Base-by-base conservation (phyloP, 2,888 invertebrate genomes). In the Agapetus fuscipes region DNA sequence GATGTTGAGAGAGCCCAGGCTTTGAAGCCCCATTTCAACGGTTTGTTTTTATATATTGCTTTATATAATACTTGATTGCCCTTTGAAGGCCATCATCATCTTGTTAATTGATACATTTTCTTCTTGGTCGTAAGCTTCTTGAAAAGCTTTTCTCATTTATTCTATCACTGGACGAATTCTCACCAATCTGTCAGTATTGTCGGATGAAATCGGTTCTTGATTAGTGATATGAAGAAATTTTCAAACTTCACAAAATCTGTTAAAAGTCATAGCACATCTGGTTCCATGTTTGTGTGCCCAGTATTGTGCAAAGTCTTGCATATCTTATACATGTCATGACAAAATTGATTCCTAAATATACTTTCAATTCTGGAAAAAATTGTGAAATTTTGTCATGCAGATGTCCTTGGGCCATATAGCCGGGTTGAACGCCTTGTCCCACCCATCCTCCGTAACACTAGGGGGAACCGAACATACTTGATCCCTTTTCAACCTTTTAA, bases 81-180 rank as follows among this genome's bases (percentile, higher is more conserved):
- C 54, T 42, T 46, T 50, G 46, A 53, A 55, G 3, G 54, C 53
- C 2, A 56, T 49, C 41, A 54, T 55, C 45, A 52, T 51, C 39
- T 56, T 54, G 45, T 56, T 50, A 11, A 56, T 40, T 15, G 45
- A 28, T 4, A 28, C 5, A 28, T 28, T 9, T n/a, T 28, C 28
- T 28, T 28, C 28, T 9, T 5, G 28, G 28, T 28, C 11, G 12
- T 28, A 28, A 5, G 28, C 28, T 28, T 28, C 28, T 28, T 28
- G 28, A 28, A 28, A 28, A 28, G 28, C n/a, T 28, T 28, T 28
- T 28, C 11, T 28, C 4, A 28, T 11, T 6, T 28, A 28, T 28
- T 28, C 28, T 28, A 28, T 5, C n/a, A 31, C 31, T 31, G 31
- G 31, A 14, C 31, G 31, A 31, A 31, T 31, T 16, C 31, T 31